These are phyloP conservation scores for Lasioglossum albipes DNA, from an alignment of 1,140 invertebrate genomes.

Conservation along the genomic window DNA sequence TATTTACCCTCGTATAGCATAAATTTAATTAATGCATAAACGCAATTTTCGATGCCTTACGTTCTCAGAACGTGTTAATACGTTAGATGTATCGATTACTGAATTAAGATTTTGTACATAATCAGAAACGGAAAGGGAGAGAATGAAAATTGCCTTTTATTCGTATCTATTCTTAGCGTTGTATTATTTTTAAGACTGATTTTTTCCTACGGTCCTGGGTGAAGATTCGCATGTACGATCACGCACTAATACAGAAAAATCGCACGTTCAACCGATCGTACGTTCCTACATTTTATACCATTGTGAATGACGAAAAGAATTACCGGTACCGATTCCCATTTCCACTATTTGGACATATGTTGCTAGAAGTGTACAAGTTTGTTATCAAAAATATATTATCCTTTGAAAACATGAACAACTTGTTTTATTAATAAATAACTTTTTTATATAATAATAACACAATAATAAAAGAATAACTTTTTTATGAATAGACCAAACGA, in stretches of 20 bases:
- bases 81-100: constrained; percentile 6
- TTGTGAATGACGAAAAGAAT: not conserved
- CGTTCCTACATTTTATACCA: constrained; percentile 34
- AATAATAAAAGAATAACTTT: too few species aligned
- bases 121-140: not conserved
- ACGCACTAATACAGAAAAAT: constrained; percentile 10
- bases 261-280: constrained; percentile 32
- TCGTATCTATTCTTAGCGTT: constrained; percentile 46
- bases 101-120: constrained; percentile 45
- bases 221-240: constrained; percentile 12
- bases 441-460: too few species aligned
- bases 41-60: constrained; percentile 27
- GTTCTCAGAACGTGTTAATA: not conserved
- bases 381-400: constrained; percentile 67
- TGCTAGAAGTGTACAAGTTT: constrained; percentile 64
- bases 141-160: constrained; percentile 9
- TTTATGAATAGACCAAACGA: too few species aligned
- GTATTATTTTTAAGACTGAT: constrained; percentile 71
- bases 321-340: not conserved
- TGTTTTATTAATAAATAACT: too few species aligned
- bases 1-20: not conserved
- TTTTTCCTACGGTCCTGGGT: constrained; percentile 46
- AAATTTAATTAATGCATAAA: not conserved
- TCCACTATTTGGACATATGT: constrained; percentile 25
- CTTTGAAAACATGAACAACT: not conserved